phyloP scores from a whole-genome alignment of 2,888 invertebrate genomes.

The Pandemis cinnamomeana region DNA sequence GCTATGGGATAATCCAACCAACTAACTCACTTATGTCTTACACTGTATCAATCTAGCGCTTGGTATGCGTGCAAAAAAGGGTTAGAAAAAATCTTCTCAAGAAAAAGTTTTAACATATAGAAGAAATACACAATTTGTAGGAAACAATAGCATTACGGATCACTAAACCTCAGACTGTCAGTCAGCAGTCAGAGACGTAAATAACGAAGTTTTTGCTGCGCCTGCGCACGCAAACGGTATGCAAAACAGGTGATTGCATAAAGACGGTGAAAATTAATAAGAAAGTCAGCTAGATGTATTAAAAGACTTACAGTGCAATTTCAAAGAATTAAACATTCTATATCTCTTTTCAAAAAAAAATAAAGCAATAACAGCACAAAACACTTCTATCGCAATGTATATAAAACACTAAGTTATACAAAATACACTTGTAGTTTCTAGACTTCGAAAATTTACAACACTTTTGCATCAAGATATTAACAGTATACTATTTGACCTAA shows the following conservation, averaged over 20 bases:
- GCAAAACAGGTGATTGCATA: neutral
- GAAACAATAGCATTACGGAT: neutral
- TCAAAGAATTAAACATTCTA: too few species aligned
- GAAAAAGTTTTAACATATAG: neutral
- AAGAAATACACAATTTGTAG: neutral
- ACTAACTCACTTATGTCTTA: neutral
- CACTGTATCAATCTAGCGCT: neutral
- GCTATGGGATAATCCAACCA: neutral
- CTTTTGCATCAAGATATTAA: too few species aligned
- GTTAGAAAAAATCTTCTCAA: neutral
- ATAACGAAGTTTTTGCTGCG: conserved; percentile 21
- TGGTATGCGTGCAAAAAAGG: neutral
- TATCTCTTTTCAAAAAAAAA: too few species aligned
- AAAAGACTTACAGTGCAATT: too few species aligned
- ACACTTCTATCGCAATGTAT: too few species aligned
- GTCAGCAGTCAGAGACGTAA: conserved; percentile 12
- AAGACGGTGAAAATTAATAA: neutral
- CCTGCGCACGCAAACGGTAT: conserved; percentile 10
- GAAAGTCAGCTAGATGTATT: neutral
- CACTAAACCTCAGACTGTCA: conserved; percentile 1
- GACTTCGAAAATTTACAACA: too few species aligned
- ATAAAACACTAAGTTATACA: too few species aligned
- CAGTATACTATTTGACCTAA: neutral
- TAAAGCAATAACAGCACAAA: too few species aligned
- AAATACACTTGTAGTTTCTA: too few species aligned